phyloP scores from a whole-genome alignment of 2,113 vertebrate genomes.

The Oplegnathus fasciatus region DNA sequence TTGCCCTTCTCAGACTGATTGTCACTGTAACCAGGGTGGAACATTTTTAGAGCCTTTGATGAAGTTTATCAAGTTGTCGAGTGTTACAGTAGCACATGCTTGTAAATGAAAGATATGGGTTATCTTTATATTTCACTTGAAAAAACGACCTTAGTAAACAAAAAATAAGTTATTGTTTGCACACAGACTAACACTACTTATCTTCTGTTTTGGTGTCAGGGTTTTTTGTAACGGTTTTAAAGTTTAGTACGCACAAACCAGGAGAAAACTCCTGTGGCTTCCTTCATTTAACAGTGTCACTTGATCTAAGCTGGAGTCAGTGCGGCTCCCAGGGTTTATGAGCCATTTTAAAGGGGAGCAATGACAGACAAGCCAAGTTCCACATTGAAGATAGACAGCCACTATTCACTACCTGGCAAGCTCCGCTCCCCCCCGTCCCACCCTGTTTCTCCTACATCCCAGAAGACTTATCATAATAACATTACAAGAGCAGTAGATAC shows the following conservation, averaged over 20 bases:
- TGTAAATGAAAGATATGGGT: constrained; percentile 11
- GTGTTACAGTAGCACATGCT: not conserved
- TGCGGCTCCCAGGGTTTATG: constrained; percentile 70
- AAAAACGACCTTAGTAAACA: constrained; percentile 6
- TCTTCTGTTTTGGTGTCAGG: not conserved
- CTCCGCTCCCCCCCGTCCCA: not conserved
- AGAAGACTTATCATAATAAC: not conserved
- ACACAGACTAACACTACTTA: not conserved
- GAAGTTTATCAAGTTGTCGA: constrained; percentile 33
- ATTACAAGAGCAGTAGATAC: constrained; percentile 10
- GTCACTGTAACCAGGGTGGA: constrained; percentile 34
- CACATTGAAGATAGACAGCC: constrained; percentile 63
- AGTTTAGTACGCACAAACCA: constrained; percentile 11
- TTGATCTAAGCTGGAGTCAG: constrained; percentile 66
- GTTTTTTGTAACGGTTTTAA: not conserved
- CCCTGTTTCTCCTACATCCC: constrained; percentile 8
- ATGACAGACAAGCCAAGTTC: constrained; percentile 74
- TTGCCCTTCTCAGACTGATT: constrained; percentile 11
- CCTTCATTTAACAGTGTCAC: constrained; percentile 69
- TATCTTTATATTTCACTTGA: constrained; percentile 11
- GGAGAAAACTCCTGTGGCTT: constrained; percentile 52
- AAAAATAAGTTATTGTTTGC: not conserved
- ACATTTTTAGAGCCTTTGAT: constrained; percentile 59
- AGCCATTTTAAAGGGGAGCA: constrained; percentile 66
- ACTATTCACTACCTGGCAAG: constrained; percentile 45